Evolutionary conservation across 2,888 invertebrate species (phyloP).

Genomic region (Chrysopilus asiliformis): DNA sequence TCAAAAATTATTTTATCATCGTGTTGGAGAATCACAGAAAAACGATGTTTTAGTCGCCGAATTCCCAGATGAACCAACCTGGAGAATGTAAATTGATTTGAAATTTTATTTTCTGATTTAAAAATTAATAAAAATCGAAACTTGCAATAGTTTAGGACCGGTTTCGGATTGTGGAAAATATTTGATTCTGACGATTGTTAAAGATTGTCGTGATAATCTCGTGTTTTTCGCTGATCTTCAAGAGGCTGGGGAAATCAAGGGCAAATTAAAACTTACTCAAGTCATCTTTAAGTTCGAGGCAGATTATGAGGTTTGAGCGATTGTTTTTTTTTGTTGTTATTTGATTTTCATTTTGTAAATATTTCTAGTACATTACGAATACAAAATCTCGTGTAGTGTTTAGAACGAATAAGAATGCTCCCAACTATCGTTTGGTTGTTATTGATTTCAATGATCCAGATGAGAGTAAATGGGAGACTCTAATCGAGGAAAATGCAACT

Average conservation of each 20-base stretch:
- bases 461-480: constrained; percentile 66
- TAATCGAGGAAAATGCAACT: constrained; percentile 68
- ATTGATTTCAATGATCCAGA: constrained; percentile 63
- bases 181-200: constrained; percentile 66
- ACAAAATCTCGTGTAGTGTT: constrained; percentile 69
- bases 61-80: constrained; percentile 82
- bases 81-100: constrained; percentile 56
- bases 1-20: constrained; percentile 91
- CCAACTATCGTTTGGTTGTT: constrained; percentile 76
- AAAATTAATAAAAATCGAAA: neutral
- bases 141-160: too few species aligned
- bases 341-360: constrained; percentile 1
- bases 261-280: constrained; percentile 55
- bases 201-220: constrained; percentile 86
- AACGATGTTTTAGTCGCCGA: constrained; percentile 80
- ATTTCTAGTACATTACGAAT: constrained; percentile 75
- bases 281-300: constrained; percentile 83
- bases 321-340: neutral
- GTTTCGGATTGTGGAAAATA: constrained; percentile 89
- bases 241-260: constrained; percentile 46
- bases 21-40: constrained; percentile 68
- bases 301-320: constrained; percentile 66
- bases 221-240: constrained; percentile 72
- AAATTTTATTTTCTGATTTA: constrained; percentile 1
- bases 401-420: constrained; percentile 85